Conservation (phyloP, 2,888 invertebrate species). For the Phengaris arion region DNA sequence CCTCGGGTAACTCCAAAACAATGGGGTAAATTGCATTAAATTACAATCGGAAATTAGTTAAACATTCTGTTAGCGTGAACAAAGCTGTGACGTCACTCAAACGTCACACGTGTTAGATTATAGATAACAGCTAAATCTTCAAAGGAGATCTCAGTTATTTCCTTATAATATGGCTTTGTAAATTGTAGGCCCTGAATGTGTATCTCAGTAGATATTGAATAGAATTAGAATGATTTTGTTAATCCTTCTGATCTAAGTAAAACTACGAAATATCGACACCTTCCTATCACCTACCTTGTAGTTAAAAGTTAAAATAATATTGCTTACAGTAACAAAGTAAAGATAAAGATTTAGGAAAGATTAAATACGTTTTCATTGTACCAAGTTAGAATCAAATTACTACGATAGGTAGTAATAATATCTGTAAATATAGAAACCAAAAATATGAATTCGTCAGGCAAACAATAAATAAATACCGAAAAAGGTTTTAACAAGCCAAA, state of each 20-base stretch:
- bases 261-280: no score
- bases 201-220: background rate
- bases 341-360: no score
- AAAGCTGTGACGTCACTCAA: slow-evolving; percentile 18
- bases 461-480: slow-evolving; percentile 2
- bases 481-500: slow-evolving; percentile 28
- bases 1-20: background rate
- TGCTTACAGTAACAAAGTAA: no score
- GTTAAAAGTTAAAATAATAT: no score
- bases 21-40: slow-evolving; percentile 13
- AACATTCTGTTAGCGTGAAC: slow-evolving; percentile 7
- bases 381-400: background rate
- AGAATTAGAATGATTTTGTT: no score
- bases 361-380: no score
- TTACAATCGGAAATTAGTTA: slow-evolving; percentile 20
- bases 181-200: background rate
- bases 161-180: background rate
- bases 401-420: background rate
- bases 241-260: no score
- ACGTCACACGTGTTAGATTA: background rate
- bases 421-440: background rate
- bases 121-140: background rate
- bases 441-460: background rate
- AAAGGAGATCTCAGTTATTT: slow-evolving; percentile 1
- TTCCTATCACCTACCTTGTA: no score